phyloP scores from a whole-genome alignment of 2,113 vertebrate genomes.

The Condylura cristata region DNA sequence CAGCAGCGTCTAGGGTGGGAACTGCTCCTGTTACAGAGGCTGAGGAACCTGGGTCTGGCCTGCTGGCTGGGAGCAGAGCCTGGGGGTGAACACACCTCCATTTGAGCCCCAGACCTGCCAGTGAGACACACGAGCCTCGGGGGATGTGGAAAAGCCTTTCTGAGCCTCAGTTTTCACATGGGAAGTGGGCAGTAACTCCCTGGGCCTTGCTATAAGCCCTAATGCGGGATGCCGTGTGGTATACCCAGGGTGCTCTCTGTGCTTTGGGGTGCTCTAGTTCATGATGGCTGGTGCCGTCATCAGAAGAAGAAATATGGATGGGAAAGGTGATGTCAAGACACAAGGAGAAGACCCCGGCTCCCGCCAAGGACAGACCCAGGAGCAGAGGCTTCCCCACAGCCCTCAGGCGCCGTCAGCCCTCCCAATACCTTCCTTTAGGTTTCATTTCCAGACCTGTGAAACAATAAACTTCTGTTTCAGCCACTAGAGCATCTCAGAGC shows the following conservation, averaged over 20 bases:
- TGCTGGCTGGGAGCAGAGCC: not conserved
- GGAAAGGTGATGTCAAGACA: fast-evolving
- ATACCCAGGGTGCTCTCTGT: not conserved
- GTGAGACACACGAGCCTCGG: not conserved
- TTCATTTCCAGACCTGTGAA: not conserved
- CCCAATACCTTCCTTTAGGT: not conserved
- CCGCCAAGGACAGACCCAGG: not conserved
- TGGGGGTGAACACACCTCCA: not conserved
- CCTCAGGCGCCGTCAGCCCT: not conserved
- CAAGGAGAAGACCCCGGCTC: not conserved
- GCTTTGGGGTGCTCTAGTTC: not conserved
- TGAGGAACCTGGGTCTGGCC: not conserved
- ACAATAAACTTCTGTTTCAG: too few species aligned
- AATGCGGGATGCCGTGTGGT: too few species aligned
- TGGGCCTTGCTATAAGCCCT: not conserved
- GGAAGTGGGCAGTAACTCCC: not conserved
- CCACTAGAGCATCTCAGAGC: not conserved
- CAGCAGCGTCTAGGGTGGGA: not conserved
- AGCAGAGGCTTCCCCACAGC: fast-evolving
- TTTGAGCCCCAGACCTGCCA: not conserved
- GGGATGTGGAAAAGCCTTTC: not conserved
- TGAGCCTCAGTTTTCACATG: not conserved
- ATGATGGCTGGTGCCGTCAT: not conserved
- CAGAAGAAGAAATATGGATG: too few species aligned
- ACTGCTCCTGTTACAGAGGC: too few species aligned